Percentiles rank a stretch among this genome's conserved stretches.
Conservation (phyloP, 2,113 vertebrate species). For the Mohoua ochrocephala region DNA sequence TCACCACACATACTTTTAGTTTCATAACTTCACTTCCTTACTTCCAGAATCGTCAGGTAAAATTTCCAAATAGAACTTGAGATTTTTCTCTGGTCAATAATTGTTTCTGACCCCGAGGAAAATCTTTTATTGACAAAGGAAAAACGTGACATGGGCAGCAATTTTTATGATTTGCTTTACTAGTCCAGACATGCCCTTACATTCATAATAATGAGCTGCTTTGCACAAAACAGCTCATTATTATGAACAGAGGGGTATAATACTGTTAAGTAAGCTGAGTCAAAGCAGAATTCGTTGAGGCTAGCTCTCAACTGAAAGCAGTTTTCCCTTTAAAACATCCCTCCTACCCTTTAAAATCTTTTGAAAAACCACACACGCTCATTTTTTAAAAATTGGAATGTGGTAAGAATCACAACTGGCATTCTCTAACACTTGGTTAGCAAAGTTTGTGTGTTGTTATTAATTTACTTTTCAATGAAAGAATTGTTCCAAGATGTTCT, state of each 20-base stretch:
- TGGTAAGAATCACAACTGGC: slow-evolving; percentile 15
- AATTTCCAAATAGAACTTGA: slow-evolving; percentile 32
- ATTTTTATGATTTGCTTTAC: slow-evolving; percentile 72
- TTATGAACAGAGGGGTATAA: slow-evolving; percentile 63
- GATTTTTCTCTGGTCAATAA: slow-evolving; percentile 55
- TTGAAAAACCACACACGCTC: slow-evolving; percentile 49
- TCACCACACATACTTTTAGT: slow-evolving; percentile 62
- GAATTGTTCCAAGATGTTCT: slow-evolving; percentile 61
- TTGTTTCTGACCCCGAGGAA: slow-evolving; percentile 62
- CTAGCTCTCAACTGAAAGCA: slow-evolving; percentile 56
- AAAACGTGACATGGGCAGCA: slow-evolving; percentile 45
- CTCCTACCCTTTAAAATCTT: slow-evolving; percentile 33
- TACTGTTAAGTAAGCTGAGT: slow-evolving; percentile 63
- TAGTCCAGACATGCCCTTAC: slow-evolving; percentile 70
- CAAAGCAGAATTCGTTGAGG: slow-evolving; percentile 54
- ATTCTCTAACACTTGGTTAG: slow-evolving; percentile 27
- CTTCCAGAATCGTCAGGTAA: slow-evolving; percentile 26
- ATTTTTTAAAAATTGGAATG: slow-evolving; percentile 32
- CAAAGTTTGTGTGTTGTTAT: slow-evolving; percentile 33
- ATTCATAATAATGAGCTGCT: slow-evolving; percentile 75
- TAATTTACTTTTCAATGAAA: slow-evolving; percentile 26
- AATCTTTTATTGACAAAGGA: slow-evolving; percentile 60
- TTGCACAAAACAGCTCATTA: slow-evolving; percentile 68
- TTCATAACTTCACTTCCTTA: slow-evolving; percentile 55
- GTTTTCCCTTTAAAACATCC: slow-evolving; percentile 34